Evolutionary conservation across 2,113 vertebrate species (phyloP).

Genomic region (Phalacrocorax aristotelis): DNA sequence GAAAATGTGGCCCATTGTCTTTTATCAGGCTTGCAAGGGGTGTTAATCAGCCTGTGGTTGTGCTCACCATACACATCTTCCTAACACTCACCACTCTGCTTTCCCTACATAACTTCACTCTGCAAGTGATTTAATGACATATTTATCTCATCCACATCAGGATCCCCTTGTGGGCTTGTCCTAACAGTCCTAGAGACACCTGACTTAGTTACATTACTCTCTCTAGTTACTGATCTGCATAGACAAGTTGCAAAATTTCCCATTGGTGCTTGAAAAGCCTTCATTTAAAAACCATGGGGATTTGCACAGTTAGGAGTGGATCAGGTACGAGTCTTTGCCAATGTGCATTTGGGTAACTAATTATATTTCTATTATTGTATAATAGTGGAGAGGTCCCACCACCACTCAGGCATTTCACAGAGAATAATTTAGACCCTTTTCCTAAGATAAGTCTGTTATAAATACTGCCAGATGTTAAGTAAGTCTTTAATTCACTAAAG

Average conservation of each 20-base stretch:
- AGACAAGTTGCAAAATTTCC: background rate
- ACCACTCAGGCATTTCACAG: background rate
- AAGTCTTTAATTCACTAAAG: background rate
- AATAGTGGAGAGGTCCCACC: background rate
- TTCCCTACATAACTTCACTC: background rate
- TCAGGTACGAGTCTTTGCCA: accelerated
- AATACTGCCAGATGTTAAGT: background rate
- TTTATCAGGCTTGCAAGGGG: background rate
- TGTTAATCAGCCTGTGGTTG: background rate
- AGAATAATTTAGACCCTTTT: background rate
- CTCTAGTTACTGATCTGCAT: background rate
- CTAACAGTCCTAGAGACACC: conserved; percentile 35
- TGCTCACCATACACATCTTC: background rate
- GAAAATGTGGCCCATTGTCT: conserved; percentile 37
- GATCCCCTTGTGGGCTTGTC: background rate
- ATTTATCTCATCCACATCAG: conserved; percentile 20
- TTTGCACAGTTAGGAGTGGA: background rate
- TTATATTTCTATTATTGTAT: background rate
- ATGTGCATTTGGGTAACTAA: background rate
- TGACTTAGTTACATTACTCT: background rate
- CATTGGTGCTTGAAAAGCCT: background rate
- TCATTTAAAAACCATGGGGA: background rate
- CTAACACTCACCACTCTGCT: background rate
- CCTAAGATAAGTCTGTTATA: background rate
- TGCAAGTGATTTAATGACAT: background rate